Conservation (phyloP, 2,113 vertebrate genomes). For the Macheiramphus alcinus region DNA sequence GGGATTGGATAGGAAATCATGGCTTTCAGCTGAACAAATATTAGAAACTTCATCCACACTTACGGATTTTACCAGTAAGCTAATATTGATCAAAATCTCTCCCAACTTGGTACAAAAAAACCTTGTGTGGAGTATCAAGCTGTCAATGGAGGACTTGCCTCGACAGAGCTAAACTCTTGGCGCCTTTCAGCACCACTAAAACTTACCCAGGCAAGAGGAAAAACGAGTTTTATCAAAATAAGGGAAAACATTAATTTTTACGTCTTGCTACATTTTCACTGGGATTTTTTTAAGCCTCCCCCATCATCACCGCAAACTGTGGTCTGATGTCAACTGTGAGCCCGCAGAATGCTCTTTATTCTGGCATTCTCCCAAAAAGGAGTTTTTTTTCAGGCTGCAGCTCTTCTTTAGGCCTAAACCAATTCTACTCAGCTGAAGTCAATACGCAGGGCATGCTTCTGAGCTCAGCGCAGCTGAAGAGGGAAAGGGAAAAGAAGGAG, state of each 20-base stretch:
- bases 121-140: background rate
- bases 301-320: background rate
- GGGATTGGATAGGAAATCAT: background rate
- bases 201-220: background rate
- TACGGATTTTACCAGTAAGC: background rate
- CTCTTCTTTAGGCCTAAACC: background rate
- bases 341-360: background rate
- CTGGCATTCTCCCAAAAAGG: background rate
- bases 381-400: background rate
- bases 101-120: background rate
- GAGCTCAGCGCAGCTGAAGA: background rate
- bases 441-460: background rate
- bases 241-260: conserved; percentile 6
- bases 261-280: background rate
- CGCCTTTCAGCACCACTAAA: background rate
- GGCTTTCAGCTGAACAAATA: background rate
- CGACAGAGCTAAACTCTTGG: background rate
- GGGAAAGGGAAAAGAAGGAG: background rate
- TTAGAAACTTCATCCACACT: background rate
- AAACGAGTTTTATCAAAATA: conserved; percentile 6
- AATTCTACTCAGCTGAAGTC: background rate
- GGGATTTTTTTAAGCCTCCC: background rate
- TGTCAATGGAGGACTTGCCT: background rate
- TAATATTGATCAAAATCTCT: background rate
- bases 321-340: background rate